Percentiles rank a stretch among this genome's conserved stretches.
These are phyloP conservation scores for Typhlichthys subterraneus DNA, from an alignment of 2,797 vertebrate species.

Conservation along the genomic window DNA sequence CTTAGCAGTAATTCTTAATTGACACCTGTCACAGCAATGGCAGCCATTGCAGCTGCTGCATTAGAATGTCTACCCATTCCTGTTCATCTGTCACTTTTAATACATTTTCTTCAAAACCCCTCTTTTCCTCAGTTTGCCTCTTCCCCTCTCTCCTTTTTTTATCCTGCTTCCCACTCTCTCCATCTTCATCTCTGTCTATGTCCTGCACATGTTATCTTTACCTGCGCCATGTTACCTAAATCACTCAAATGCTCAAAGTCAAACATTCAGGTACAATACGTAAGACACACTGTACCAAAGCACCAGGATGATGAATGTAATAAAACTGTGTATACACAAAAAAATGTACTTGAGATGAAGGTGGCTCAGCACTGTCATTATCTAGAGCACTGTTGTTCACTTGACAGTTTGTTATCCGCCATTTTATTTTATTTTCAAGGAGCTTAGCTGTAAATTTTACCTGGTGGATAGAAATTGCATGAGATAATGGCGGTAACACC, in stretches of 20 bases:
- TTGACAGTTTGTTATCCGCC: conserved; percentile 17
- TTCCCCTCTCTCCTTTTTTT: conserved; percentile 21
- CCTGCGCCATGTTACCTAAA: conserved; percentile 15
- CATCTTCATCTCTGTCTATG: conserved; percentile 17
- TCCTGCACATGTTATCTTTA: conserved; percentile 24
- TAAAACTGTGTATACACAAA: no score
- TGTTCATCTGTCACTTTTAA: conserved; percentile 99
- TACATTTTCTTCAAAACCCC: conserved; percentile 86
- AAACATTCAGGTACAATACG: conserved; percentile 31
- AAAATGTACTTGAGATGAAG: conserved; percentile 11
- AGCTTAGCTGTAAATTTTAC: background rate
- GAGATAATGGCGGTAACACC: no score
- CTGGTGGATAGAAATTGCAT: no score
- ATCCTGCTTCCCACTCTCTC: conserved; percentile 40
- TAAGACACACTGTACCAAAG: background rate
- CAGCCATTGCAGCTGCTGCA: conserved; percentile 96
- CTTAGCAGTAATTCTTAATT: conserved; percentile 98
- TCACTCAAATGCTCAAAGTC: conserved; percentile 50
- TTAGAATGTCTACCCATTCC: conserved; percentile 90
- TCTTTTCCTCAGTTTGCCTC: conserved; percentile 20
- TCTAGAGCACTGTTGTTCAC: no score
- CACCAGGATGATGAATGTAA: no score
- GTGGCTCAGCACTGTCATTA: no score
- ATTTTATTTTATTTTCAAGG: background rate
- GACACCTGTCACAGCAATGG: conserved; percentile 99